Conservation (phyloP, 2,888 invertebrate genomes). For the Peribatodes rhomboidaria region DNA sequence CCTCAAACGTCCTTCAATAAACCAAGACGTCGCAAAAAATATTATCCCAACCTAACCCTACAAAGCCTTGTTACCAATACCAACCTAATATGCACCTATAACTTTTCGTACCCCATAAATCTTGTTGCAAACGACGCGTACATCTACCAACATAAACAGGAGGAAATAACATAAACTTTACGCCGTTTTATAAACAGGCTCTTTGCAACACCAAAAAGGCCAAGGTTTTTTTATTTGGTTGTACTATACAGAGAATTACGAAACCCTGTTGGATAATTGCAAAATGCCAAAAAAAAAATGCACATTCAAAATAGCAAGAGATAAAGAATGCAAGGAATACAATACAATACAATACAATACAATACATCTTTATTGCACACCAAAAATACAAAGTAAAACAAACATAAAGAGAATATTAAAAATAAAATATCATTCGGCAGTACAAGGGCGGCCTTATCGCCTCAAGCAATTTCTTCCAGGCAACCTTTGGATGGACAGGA, state of each 20-base stretch:
- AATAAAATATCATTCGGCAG: no score
- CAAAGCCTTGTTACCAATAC: conserved; percentile 18
- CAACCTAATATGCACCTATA: conserved; percentile 35
- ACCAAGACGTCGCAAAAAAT: conserved; percentile 9
- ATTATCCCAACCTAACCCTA: neutral
- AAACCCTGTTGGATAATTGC: no score
- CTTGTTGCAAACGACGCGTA: conserved; percentile 31
- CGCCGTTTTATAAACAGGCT: conserved; percentile 31
- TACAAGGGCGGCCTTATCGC: no score
- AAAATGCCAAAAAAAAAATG: no score
- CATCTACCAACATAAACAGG: conserved; percentile 34
- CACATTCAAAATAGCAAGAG: no score
- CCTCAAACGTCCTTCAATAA: neutral
- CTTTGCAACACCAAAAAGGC: conserved; percentile 13
- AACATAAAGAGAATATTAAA: no score
- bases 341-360: no score
- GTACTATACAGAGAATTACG: no score
- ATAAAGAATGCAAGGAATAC: neutral
- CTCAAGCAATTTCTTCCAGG: no score
- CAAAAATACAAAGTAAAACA: no score
- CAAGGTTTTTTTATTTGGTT: conserved; percentile 1
- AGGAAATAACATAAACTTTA: conserved; percentile 33
- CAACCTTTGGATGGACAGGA: no score
- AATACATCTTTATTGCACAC: no score
- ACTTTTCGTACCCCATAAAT: conserved; percentile 34